Evolutionary conservation across 2,888 invertebrate species (phyloP).

Genomic region (Crossocerus cetratus): DNA sequence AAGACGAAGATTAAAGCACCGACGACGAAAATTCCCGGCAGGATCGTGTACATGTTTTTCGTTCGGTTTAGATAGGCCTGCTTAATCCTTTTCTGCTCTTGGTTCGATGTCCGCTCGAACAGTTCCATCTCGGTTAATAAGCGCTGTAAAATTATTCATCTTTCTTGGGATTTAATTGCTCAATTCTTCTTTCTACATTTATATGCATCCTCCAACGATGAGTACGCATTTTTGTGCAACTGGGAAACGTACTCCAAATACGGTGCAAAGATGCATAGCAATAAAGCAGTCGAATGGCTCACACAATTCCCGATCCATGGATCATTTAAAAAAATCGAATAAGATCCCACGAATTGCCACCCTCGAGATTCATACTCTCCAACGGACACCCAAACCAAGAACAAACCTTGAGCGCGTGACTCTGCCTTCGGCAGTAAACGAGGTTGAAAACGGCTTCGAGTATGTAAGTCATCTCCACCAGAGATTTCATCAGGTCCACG

Average conservation of each 20-base stretch:
- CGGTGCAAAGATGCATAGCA: too few relatives aligned
- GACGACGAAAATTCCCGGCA: slow-evolving; percentile 3
- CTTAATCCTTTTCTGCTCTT: slow-evolving; percentile 19
- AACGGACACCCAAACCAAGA: too few relatives aligned
- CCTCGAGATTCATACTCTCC: too few relatives aligned
- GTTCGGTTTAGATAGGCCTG: not conserved
- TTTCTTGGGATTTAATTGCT: too few relatives aligned
- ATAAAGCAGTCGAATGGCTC: too few relatives aligned
- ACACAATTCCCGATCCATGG: too few relatives aligned
- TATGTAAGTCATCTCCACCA: slow-evolving; percentile 26
- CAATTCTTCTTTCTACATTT: too few relatives aligned
- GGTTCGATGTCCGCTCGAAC: slow-evolving; percentile 15
- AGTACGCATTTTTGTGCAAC: too few relatives aligned
- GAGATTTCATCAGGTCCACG: slow-evolving; percentile 16
- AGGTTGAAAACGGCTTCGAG: slow-evolving; percentile 27
- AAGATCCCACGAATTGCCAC: too few relatives aligned
- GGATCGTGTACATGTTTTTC: not conserved
- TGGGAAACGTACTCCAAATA: too few relatives aligned
- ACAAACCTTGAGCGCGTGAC: slow-evolving; percentile 37
- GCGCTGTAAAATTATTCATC: slow-evolving; percentile 29
- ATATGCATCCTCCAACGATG: too few relatives aligned
- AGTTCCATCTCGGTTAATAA: slow-evolving; percentile 35
- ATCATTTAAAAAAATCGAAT: too few relatives aligned
- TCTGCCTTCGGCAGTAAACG: slow-evolving; percentile 26
- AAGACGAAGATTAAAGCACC: slow-evolving; percentile 12